Percentiles rank a stretch among this genome's conserved stretches.
These are phyloP conservation scores for Hipparchia semele DNA, from an alignment of 2,888 invertebrate genomes.

Conservation along the genomic window DNA sequence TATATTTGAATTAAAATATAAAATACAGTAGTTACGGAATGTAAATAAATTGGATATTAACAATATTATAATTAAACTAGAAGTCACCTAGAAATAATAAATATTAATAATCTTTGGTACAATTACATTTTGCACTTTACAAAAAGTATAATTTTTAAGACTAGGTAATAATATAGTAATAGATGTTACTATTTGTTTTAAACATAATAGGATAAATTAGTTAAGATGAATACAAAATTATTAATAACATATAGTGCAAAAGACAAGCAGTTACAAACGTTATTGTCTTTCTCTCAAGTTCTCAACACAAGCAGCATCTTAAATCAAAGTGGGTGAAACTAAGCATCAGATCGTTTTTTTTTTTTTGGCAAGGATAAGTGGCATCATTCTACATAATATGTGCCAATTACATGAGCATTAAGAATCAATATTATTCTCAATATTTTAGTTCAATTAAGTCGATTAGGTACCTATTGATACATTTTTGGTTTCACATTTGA, in stretches of 20 bases:
- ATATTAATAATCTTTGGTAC: conserved; percentile 12
- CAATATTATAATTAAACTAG: conserved; percentile 15
- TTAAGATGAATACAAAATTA: background rate
- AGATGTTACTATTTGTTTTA: no score
- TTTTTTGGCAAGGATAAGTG: background rate
- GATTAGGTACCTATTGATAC: no score
- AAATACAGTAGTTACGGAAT: conserved; percentile 23
- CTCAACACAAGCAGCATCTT: background rate
- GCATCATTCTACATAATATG: background rate
- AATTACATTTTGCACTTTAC: conserved; percentile 6
- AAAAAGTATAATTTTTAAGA: conserved; percentile 2
- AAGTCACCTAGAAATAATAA: background rate
- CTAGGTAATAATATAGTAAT: conserved; percentile 3
- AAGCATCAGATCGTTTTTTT: background rate
- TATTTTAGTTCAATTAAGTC: no score
- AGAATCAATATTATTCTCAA: no score
- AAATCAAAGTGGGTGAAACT: background rate
- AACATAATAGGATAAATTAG: background rate
- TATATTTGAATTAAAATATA: conserved; percentile 35
- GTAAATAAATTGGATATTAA: conserved; percentile 16
- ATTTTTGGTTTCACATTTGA: no score
- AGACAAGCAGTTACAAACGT: conserved; percentile 11
- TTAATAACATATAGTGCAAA: background rate
- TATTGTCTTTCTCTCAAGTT: conserved; percentile 8
- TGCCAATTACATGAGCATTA: background rate